Conservation (phyloP, 53 echinoderm and acorn worm genomes). For the Apostichopus leukothele region DNA sequence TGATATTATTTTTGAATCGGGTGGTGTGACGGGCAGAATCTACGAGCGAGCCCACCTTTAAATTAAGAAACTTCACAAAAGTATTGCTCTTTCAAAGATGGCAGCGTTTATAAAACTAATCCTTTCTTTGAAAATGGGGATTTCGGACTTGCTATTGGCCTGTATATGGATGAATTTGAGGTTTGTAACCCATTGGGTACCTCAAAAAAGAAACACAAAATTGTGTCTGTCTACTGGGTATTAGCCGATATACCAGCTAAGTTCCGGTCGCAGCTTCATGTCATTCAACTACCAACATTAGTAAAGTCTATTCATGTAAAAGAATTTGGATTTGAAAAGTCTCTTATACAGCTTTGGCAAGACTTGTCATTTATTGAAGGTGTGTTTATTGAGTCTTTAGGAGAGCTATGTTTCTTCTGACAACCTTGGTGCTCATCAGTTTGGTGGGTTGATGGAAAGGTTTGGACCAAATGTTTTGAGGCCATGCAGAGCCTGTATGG, state of each 20-base stretch:
- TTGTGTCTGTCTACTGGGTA: conserved; percentile 2
- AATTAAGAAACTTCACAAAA: background rate
- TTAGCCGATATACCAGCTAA: background rate
- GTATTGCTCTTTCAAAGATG: conserved; percentile 8
- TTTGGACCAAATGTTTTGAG: conserved; percentile 11
- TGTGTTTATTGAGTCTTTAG: background rate
- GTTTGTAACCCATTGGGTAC: conserved; percentile 22
- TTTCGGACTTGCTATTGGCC: background rate
- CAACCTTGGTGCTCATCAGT: no score
- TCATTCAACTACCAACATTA: background rate
- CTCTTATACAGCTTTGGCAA: background rate
- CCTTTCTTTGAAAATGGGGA: background rate
- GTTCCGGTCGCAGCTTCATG: no score
- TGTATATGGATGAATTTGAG: conserved; percentile 29
- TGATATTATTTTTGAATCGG: no score
- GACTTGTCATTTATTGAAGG: background rate
- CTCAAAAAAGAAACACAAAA: conserved; percentile 12
- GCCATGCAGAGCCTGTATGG: conserved; percentile 27
- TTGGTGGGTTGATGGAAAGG: no score
- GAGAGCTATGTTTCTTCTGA: no score
- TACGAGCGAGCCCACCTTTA: no score
- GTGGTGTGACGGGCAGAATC: no score
- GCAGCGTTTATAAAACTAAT: background rate
- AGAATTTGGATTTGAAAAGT: background rate
- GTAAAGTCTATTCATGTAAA: background rate